Percentiles rank a stretch among this genome's conserved stretches.
Conservation (phyloP, 64 coral and sea anemone species). For the Montipora foliosa region DNA sequence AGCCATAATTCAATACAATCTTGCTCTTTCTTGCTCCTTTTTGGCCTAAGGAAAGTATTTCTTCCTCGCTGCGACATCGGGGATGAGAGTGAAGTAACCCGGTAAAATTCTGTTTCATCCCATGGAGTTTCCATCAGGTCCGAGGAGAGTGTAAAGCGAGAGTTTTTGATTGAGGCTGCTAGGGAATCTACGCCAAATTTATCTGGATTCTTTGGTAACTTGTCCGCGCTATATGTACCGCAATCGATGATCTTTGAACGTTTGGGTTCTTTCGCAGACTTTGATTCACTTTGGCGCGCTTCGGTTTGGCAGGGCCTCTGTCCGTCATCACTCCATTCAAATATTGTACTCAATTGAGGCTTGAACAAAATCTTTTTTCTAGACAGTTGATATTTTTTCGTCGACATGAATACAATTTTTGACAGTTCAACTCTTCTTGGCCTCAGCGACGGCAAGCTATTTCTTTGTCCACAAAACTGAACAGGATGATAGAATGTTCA, state of each 20-base stretch:
- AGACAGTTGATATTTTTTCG: not conserved
- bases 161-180: not conserved
- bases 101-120: not conserved
- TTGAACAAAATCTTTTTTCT: not conserved
- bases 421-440: not conserved
- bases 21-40: not conserved
- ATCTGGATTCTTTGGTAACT: not conserved
- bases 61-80: not conserved
- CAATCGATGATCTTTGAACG: not conserved
- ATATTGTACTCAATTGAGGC: slow-evolving; percentile 1
- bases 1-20: not conserved
- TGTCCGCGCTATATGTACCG: not conserved
- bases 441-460: no score
- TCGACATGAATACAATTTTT: not conserved
- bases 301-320: not conserved
- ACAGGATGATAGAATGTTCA: not conserved
- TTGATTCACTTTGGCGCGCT: not conserved
- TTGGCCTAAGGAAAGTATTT: not conserved
- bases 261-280: not conserved
- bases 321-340: not conserved
- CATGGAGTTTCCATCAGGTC: not conserved
- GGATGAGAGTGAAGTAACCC: not conserved
- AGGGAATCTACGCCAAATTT: not conserved
- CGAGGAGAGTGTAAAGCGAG: not conserved
- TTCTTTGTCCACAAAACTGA: not conserved